Percentiles rank a stretch among this genome's conserved stretches.
Evolutionary conservation across 2,113 vertebrate genomes (phyloP).

Genomic region (Origma solitaria): DNA sequence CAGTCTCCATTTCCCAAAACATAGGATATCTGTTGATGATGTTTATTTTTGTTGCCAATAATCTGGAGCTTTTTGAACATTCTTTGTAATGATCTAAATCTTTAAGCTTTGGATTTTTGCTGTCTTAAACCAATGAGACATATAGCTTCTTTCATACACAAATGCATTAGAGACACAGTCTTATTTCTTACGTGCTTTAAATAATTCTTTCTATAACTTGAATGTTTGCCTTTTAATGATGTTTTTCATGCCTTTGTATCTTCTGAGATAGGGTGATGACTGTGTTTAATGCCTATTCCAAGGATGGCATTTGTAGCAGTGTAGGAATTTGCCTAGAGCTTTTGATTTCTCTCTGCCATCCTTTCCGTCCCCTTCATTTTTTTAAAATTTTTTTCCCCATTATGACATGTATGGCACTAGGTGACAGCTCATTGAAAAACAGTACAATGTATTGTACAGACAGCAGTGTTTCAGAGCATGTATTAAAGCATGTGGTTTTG

Average conservation of each 20-base stretch:
- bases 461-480: background rate
- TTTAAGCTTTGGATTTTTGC: background rate
- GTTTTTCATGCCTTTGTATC: accelerated
- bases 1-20: background rate
- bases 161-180: background rate
- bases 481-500: background rate
- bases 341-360: background rate
- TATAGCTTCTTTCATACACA: background rate
- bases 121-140: background rate
- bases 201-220: background rate
- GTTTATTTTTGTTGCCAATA: background rate
- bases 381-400: accelerated
- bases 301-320: background rate
- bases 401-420: background rate
- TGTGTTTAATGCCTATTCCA: background rate
- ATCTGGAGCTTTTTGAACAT: background rate
- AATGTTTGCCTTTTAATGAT: background rate
- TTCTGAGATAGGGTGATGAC: background rate
- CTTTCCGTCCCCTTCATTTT: accelerated
- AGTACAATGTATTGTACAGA: background rate
- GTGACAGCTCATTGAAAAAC: background rate
- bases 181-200: background rate
- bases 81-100: background rate
- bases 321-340: background rate
- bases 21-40: background rate